Conservation (phyloP, 2,888 invertebrate species). For the Schizaphis graminum region DNA sequence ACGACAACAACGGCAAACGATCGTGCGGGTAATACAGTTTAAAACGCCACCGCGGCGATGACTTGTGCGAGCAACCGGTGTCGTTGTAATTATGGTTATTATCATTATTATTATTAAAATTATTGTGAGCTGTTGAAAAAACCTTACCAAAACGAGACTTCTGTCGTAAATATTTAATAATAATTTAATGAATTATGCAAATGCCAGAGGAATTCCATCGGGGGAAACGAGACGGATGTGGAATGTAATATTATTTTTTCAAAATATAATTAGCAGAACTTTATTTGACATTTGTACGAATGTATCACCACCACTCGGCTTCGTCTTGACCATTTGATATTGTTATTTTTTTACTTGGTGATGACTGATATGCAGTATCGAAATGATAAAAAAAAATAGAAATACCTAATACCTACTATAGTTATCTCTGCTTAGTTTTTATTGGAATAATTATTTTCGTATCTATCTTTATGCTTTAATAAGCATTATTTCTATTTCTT, state of each 20-base stretch:
- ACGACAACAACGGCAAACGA: slow-evolving; percentile 1
- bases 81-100: not conserved
- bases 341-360: not conserved
- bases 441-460: not conserved
- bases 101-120: not conserved
- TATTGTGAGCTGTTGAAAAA: not conserved
- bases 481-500: not conserved
- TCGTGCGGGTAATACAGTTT: not conserved
- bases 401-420: not conserved
- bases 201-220: not conserved
- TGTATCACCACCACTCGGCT: not conserved
- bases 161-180: not conserved
- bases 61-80: not conserved
- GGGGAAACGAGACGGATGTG: not conserved
- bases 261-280: not conserved
- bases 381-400: not conserved
- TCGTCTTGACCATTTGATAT: not conserved
- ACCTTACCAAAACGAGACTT: not conserved
- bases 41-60: not conserved
- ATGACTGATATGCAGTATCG: not conserved
- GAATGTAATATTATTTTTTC: not conserved
- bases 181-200: not conserved
- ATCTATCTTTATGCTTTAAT: not conserved
- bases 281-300: not conserved
- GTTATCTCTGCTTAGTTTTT: not conserved